Percentiles rank a stretch among this genome's conserved stretches.
These are phyloP conservation scores for Siderastrea radians DNA, from an alignment of 92 coral and sea anemone genomes.

Conservation along the genomic window DNA sequence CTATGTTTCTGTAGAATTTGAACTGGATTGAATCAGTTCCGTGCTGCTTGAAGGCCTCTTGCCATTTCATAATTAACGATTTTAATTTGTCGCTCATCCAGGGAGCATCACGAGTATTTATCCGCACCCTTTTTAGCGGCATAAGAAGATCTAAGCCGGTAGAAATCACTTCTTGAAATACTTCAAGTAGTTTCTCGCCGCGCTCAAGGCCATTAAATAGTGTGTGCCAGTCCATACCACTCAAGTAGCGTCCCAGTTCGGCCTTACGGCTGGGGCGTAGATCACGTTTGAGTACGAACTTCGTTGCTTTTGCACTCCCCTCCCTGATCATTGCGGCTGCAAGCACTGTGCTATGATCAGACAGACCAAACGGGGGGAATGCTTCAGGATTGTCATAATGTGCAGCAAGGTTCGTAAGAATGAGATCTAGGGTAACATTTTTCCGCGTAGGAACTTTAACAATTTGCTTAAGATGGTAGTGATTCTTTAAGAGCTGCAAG, in stretches of 20 bases:
- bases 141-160: constrained; percentile 45
- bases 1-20: constrained; percentile 55
- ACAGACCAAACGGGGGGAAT: too few species aligned
- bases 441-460: constrained; percentile 45
- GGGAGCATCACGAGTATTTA: constrained; percentile 60
- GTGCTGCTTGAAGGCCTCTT: constrained; percentile 43
- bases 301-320: constrained; percentile 12
- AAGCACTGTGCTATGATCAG: too few species aligned
- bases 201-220: constrained; percentile 11
- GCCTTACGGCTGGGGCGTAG: constrained; percentile 50
- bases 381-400: too few species aligned
- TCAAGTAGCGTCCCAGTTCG: constrained; percentile 58
- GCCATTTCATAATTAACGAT: constrained; percentile 51
- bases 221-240: constrained; percentile 43
- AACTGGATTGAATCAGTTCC: constrained; percentile 10
- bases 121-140: constrained; percentile 6
- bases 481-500: background rate
- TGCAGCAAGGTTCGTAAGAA: constrained; percentile 19
- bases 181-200: constrained; percentile 33
- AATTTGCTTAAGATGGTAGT: constrained; percentile 54
- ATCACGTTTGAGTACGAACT: constrained; percentile 1
- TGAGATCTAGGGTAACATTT: background rate
- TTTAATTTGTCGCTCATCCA: constrained; percentile 43
- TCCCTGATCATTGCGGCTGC: background rate
- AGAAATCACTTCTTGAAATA: constrained; percentile 26